Evolutionary conservation across 2,888 invertebrate genomes (phyloP).

Genomic region (Nemotelus pantherinus): DNA sequence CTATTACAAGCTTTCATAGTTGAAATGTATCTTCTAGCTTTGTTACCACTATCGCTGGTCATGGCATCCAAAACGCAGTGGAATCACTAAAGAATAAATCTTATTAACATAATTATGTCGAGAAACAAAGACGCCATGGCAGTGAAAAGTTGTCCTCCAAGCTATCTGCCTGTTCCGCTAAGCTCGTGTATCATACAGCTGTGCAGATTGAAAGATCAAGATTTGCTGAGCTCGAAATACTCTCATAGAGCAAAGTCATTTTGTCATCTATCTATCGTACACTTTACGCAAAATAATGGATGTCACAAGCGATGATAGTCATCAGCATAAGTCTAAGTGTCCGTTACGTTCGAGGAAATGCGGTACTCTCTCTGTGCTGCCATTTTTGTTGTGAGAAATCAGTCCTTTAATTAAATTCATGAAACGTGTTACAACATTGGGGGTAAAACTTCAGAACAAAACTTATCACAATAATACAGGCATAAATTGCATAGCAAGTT

Average conservation of each 20-base stretch:
- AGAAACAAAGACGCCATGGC: conserved; percentile 40
- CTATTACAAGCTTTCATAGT: no score
- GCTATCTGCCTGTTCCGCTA: no score
- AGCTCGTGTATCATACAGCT: neutral
- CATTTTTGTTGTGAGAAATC: no score
- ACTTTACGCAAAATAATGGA: neutral
- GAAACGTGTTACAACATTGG: no score
- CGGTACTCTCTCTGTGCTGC: no score
- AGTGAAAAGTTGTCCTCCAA: conserved; percentile 8
- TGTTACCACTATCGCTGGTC: conserved; percentile 23
- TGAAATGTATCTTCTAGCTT: no score
- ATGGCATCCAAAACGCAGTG: conserved; percentile 35
- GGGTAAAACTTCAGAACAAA: no score
- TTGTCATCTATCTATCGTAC: conserved; percentile 3
- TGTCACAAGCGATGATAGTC: conserved; percentile 13
- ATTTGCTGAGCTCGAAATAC: neutral
- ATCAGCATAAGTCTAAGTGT: conserved; percentile 5
- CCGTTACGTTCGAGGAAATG: conserved; percentile 1
- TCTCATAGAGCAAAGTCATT: neutral
- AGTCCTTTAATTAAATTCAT: no score
- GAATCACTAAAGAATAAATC: conserved; percentile 42
- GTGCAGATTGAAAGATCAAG: neutral
- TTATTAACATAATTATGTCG: conserved; percentile 44
- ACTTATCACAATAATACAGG: no score
- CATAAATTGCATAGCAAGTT: no score